Evolutionary conservation across 2,888 invertebrate species (phyloP).

Genomic region (Phengaris arion): DNA sequence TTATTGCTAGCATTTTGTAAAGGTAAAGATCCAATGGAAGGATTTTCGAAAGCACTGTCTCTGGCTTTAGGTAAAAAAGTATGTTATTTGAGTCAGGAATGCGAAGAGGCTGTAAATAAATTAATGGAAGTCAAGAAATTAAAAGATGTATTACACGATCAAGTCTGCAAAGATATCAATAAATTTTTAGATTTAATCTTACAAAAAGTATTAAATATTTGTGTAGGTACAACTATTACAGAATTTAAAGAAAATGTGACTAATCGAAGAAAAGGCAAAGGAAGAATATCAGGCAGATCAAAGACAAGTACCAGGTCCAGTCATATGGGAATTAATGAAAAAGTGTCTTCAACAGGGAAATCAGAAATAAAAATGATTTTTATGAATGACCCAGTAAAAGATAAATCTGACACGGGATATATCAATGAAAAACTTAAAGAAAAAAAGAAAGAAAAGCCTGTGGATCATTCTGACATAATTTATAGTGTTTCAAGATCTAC

Average conservation of each 20-base stretch:
- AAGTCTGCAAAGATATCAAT: constrained; percentile 45
- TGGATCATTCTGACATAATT: constrained; percentile 52
- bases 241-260: constrained; percentile 57
- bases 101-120: constrained; percentile 68
- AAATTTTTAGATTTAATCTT: constrained; percentile 59
- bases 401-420: constrained; percentile 42
- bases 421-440: constrained; percentile 56
- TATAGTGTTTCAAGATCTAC: constrained; percentile 61
- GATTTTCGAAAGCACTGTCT: constrained; percentile 79
- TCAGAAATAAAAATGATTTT: constrained; percentile 55
- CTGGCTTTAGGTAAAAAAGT: constrained; percentile 76
- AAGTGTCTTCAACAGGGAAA: constrained; percentile 26
- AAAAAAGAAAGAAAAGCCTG: constrained; percentile 50
- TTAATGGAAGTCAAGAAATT: constrained; percentile 62
- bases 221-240: constrained; percentile 60
- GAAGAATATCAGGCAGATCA: constrained; percentile 51
- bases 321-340: not conserved
- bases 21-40: constrained; percentile 71
- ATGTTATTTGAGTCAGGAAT: constrained; percentile 70
- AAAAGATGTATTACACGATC: constrained; percentile 59
- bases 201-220: constrained; percentile 54
- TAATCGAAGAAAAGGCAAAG: constrained; percentile 51
- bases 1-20: constrained; percentile 83
- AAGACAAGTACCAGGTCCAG: constrained; percentile 1
- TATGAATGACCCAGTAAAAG: constrained; percentile 64